These are phyloP conservation scores for Pristionchus japonicus DNA, from an alignment of 2,888 invertebrate species.

Conservation along the genomic window DNA sequence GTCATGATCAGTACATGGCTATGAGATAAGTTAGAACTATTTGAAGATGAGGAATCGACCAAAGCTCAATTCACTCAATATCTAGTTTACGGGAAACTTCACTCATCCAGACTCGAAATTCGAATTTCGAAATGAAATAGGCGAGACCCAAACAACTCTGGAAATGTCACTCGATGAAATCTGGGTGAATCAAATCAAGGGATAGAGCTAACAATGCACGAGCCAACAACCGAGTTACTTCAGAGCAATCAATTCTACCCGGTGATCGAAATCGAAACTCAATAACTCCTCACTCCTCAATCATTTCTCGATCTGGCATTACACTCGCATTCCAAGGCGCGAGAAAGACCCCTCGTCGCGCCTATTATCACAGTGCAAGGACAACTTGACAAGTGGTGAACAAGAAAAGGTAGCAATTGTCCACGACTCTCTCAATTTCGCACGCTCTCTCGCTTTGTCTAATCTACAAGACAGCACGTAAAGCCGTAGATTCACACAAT, in stretches of 20 bases:
- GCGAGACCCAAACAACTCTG: too few relatives aligned
- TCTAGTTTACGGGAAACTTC: too few relatives aligned
- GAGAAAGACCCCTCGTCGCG: neutral
- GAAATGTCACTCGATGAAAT: too few relatives aligned
- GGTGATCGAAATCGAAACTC: conserved; percentile 5
- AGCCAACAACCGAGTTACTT: neutral
- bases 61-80: too few relatives aligned
- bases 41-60: too few relatives aligned
- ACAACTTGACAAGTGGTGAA: neutral
- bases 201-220: neutral
- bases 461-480: neutral
- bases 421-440: neutral
- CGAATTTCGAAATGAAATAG: too few relatives aligned
- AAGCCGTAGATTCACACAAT: neutral
- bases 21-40: too few relatives aligned
- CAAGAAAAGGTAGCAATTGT: neutral
- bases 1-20: neutral
- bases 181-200: neutral
- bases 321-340: neutral
- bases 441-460: neutral
- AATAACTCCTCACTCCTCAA: neutral
- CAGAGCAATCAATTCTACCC: neutral
- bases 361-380: conserved; percentile 14
- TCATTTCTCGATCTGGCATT: neutral
- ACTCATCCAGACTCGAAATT: too few relatives aligned